These are phyloP conservation scores for Drosophila ohnishii DNA, from an alignment of 1,140 invertebrate genomes.

Conservation along the genomic window DNA sequence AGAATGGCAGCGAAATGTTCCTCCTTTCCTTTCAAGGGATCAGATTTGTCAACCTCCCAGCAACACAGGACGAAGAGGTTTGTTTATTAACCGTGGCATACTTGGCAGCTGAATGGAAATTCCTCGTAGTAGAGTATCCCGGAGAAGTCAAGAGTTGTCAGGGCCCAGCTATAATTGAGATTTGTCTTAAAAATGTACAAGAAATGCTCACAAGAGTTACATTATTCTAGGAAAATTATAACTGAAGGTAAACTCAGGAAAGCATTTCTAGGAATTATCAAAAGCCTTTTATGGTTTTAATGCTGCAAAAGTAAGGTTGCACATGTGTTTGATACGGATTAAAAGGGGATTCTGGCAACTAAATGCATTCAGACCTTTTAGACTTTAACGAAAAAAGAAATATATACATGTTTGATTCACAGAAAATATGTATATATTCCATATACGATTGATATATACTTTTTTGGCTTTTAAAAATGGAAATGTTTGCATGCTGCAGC, in stretches of 20 bases:
- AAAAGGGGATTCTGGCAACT: background rate
- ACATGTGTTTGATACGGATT: background rate
- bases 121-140: background rate
- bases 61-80: constrained; percentile 4
- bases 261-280: background rate
- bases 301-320: background rate
- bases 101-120: constrained; percentile 24
- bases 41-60: constrained; percentile 24
- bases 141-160: constrained; percentile 12
- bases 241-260: background rate
- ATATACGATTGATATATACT: background rate
- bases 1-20: constrained; percentile 39
- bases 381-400: background rate
- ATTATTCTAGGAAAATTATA: background rate
- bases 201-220: background rate
- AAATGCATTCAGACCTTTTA: background rate
- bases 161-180: constrained; percentile 5
- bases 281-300: background rate
- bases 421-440: background rate
- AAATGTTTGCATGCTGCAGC: background rate
- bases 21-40: background rate
- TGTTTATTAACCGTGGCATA: constrained; percentile 42
- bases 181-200: constrained; percentile 3
- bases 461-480: background rate
- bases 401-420: background rate